phyloP scores from a whole-genome alignment of 2,888 invertebrate species.

The Antitype chi region DNA sequence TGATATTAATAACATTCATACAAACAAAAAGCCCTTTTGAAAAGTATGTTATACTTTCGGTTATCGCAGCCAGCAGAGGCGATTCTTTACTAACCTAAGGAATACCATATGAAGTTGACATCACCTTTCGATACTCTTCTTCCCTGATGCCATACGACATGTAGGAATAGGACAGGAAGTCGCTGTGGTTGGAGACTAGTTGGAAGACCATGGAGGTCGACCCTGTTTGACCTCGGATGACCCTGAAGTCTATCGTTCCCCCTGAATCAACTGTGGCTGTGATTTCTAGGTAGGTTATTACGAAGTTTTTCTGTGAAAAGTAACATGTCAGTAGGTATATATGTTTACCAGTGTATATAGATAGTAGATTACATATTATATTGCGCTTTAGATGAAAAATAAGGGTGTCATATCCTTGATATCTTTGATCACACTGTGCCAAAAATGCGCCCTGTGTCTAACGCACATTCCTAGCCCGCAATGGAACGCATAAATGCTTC shows the following conservation, averaged over 20 bases:
- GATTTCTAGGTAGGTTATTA: constrained; percentile 83
- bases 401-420: neutral
- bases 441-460: neutral
- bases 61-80: neutral
- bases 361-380: no score
- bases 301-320: constrained; percentile 78
- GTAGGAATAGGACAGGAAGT: constrained; percentile 84
- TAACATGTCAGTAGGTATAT: neutral
- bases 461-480: neutral
- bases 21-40: neutral
- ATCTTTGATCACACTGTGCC: neutral
- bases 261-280: constrained; percentile 76
- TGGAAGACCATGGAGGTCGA: constrained; percentile 82
- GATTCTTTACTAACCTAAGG: constrained; percentile 74
- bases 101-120: constrained; percentile 69
- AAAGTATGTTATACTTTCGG: neutral
- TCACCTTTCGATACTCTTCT: constrained; percentile 87
- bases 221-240: constrained; percentile 80
- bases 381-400: no score
- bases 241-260: constrained; percentile 80
- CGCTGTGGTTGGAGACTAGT: constrained; percentile 83
- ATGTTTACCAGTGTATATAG: no score
- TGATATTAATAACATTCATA: neutral
- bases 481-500: no score
- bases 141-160: constrained; percentile 84